Evolutionary conservation across 1,140 invertebrate species (phyloP).

Genomic region (Telenomus remus): DNA sequence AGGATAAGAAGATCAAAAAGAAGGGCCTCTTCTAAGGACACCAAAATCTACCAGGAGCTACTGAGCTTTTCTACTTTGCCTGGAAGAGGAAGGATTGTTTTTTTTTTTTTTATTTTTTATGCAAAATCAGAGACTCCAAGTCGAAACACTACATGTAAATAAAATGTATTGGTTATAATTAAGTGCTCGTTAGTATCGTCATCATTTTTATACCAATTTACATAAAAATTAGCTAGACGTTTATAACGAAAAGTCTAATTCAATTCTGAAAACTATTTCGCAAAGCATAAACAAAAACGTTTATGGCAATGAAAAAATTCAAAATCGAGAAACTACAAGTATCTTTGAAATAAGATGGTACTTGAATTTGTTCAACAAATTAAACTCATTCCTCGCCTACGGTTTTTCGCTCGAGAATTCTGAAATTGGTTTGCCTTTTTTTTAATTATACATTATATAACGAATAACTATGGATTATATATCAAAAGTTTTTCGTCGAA

Average conservation of each 20-base stretch:
- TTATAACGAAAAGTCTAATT: constrained; percentile 7
- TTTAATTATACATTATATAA: constrained; percentile 13
- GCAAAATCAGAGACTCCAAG: too few species aligned
- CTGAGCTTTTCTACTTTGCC: constrained; percentile 11
- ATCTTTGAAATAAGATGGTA: too few species aligned
- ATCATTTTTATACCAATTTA: constrained; percentile 33
- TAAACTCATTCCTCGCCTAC: constrained; percentile 43
- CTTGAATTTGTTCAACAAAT: too few species aligned
- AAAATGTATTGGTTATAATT: constrained; percentile 29
- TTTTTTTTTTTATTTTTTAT: constrained; percentile 3
- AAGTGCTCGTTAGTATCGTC: constrained; percentile 18
- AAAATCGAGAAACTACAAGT: too few species aligned
- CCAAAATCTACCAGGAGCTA: constrained; percentile 9
- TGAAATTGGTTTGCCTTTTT: constrained; percentile 23
- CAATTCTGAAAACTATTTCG: too few species aligned
- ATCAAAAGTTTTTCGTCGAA: constrained; percentile 19
- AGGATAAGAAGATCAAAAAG: constrained; percentile 79
- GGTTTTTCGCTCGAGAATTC: constrained; percentile 46
- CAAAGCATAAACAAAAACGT: too few species aligned
- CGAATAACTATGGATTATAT: constrained; percentile 7
- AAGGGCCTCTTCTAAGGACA: constrained; percentile 77
- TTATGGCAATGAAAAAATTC: too few species aligned
- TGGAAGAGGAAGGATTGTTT: constrained; percentile 10
- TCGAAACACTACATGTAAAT: constrained; percentile 12
- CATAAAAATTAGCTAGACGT: constrained; percentile 8